Evolutionary conservation across 2,113 vertebrate species (phyloP).

Genomic region (Vulpes lagopus): DNA sequence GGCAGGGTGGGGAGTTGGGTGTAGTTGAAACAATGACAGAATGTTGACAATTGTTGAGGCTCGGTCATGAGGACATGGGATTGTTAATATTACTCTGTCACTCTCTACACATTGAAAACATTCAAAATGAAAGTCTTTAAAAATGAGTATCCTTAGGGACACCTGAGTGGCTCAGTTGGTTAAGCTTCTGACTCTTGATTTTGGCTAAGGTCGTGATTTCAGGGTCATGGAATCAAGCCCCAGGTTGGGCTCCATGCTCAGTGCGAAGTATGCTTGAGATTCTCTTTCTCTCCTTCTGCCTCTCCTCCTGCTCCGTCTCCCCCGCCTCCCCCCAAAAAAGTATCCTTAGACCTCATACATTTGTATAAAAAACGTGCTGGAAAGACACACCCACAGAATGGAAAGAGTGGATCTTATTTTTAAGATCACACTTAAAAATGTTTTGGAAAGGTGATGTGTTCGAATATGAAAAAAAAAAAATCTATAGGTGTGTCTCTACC

Average conservation of each 20-base stretch:
- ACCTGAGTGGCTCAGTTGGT: neutral
- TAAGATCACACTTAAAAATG: neutral
- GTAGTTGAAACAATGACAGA: neutral
- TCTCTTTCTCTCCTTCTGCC: neutral
- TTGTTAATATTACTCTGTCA: neutral
- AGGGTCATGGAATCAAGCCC: neutral
- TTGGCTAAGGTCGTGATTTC: too few relatives aligned
- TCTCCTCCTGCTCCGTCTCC: neutral
- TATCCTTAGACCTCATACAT: neutral
- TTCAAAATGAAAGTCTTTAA: neutral
- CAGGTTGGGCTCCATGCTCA: neutral
- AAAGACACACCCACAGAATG: neutral
- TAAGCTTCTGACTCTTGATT: neutral
- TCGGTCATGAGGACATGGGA: neutral
- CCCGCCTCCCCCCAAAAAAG: neutral
- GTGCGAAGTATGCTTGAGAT: neutral
- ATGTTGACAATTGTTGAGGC: neutral
- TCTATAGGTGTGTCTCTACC: neutral
- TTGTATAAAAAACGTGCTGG: neutral
- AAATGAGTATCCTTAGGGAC: neutral
- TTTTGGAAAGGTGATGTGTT: neutral
- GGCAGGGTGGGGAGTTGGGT: neutral
- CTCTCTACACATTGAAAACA: neutral
- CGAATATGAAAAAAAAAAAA: neutral
- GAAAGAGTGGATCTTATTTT: neutral